Conservation (phyloP, 2,113 vertebrate genomes). For the Accipiter cooperii region DNA sequence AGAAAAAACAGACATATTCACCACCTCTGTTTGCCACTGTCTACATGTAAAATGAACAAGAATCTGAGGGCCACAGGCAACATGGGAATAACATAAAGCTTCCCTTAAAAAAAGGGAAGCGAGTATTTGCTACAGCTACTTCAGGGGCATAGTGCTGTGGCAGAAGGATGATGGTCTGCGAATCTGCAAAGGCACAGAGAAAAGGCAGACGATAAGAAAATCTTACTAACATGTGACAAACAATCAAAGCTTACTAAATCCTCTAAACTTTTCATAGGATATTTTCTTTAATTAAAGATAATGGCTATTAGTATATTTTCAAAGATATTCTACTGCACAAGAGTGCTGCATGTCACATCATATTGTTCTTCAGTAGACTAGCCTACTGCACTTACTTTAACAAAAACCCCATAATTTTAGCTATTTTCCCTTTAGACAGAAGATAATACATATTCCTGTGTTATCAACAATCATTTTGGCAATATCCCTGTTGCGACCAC, state of each 20-base stretch:
- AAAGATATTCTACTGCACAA: background rate
- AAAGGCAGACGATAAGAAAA: no score
- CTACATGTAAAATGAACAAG: background rate
- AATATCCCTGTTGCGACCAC: background rate
- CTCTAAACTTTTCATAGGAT: no score
- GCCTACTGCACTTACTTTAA: background rate
- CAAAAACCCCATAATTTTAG: background rate
- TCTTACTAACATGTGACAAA: no score
- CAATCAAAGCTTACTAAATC: no score
- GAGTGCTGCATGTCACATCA: fast-evolving
- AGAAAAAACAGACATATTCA: background rate
- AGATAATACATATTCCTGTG: background rate
- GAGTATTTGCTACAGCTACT: background rate
- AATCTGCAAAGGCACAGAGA: no score
- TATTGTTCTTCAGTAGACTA: background rate
- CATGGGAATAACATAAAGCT: background rate
- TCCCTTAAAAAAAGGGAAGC: background rate
- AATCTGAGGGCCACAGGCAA: background rate
- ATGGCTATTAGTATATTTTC: no score
- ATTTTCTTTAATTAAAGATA: no score
- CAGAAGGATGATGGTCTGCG: no score
- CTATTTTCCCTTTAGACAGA: background rate
- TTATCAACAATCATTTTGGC: background rate
- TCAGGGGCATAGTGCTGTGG: no score
- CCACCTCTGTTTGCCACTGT: background rate